Conservation (phyloP, 2,113 vertebrate genomes). For the Zapornia atra region DNA sequence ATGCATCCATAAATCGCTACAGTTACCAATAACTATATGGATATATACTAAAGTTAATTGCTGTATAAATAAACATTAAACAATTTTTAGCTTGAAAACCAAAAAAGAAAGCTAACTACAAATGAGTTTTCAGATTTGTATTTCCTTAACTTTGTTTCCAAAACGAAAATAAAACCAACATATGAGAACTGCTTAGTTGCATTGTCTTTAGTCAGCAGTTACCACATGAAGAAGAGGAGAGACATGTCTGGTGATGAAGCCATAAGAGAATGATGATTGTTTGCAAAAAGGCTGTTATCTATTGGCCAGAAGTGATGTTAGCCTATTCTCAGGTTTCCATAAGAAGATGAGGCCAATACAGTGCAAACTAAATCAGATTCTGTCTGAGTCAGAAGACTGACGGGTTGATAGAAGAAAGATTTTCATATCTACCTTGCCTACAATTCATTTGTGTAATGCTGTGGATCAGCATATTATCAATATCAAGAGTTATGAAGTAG, state of each 20-base stretch:
- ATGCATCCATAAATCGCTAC: not conserved
- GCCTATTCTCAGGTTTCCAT: not conserved
- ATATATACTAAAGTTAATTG: not conserved
- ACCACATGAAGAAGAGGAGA: not conserved
- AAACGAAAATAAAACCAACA: not conserved
- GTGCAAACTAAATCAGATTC: not conserved
- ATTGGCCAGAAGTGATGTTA: not conserved
- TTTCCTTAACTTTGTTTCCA: not conserved
- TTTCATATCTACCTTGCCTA: not conserved
- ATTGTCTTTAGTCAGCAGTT: not conserved
- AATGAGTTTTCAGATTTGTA: accelerated
- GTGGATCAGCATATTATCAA: not conserved
- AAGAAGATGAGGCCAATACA: not conserved
- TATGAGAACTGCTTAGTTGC: not conserved
- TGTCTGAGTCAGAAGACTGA: not conserved
- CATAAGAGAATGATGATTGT: not conserved
- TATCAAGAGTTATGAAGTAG: not conserved
- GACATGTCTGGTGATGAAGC: not conserved
- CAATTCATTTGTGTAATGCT: not conserved
- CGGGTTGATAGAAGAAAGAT: not conserved
- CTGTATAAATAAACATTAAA: not conserved
- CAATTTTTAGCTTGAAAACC: not conserved
- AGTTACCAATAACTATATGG: not conserved
- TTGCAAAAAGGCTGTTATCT: not conserved
- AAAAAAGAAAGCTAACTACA: not conserved